A percentile compares a stretch with the other conserved stretches of the same genome.
Conservation (phyloP, 1,140 invertebrate genomes). For the Drosophila pseudoananassae region DNA sequence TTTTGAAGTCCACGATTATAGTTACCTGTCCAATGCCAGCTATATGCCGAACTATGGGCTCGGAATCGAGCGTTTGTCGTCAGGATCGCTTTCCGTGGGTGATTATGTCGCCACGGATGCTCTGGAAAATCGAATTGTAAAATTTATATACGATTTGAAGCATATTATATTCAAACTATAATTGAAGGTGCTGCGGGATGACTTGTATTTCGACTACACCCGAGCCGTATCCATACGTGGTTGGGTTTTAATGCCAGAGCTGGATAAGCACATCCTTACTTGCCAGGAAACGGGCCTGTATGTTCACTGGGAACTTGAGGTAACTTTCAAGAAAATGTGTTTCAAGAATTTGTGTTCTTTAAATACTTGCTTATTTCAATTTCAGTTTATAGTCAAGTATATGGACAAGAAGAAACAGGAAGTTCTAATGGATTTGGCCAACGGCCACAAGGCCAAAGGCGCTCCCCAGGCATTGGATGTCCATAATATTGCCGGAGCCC, state of each 20-base stretch:
- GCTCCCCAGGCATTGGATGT: constrained; percentile 63
- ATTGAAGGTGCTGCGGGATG: constrained; percentile 62
- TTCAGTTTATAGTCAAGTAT: constrained; percentile 57
- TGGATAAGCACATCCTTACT: constrained; percentile 65
- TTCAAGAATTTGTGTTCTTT: no score
- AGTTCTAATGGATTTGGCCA: constrained; percentile 59
- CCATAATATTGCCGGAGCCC: constrained; percentile 66
- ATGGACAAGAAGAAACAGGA: constrained; percentile 69
- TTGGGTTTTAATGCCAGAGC: constrained; percentile 66
- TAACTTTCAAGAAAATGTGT: constrained; percentile 7
- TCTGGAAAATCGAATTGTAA: constrained; percentile 68
- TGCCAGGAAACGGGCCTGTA: constrained; percentile 73
- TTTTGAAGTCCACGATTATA: constrained; percentile 71
- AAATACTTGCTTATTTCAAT: not conserved
- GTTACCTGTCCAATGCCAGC: constrained; percentile 69
- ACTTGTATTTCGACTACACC: constrained; percentile 79
- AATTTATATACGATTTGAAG: not conserved
- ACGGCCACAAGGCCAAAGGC: constrained; percentile 53
- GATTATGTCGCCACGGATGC: constrained; percentile 65
- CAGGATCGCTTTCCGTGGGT: constrained; percentile 66
- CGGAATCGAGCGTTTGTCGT: constrained; percentile 67
- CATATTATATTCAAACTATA: not conserved
- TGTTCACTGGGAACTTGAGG: constrained; percentile 73
- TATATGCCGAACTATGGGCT: constrained; percentile 66
- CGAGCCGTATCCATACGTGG: constrained; percentile 73